A percentile compares a stretch with the other conserved stretches of the same genome.
phyloP scores from a whole-genome alignment of 2,888 invertebrate genomes.

The Drosophila austrosaltans region DNA sequence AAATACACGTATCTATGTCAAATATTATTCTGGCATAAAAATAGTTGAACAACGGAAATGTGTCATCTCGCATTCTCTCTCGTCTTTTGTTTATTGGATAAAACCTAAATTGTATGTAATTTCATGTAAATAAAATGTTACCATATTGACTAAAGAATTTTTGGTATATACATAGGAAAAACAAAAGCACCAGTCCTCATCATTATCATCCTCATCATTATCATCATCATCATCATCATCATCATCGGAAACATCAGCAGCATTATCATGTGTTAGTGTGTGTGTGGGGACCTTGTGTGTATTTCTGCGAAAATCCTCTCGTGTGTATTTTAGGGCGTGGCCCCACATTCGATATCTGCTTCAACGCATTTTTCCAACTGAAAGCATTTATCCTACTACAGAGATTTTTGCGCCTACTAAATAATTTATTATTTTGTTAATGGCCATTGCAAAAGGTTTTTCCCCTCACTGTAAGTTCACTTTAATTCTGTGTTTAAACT shows the following conservation, averaged over 20 bases:
- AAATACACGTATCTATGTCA: conserved; percentile 15
- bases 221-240: conserved; percentile 1
- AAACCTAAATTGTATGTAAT: conserved; percentile 36
- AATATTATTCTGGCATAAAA: not conserved
- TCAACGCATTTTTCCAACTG: conserved; percentile 47
- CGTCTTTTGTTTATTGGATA: conserved; percentile 13
- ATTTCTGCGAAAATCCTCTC: conserved; percentile 7
- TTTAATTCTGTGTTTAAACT: not conserved
- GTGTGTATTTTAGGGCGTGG: conserved; percentile 28
- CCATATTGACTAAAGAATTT: conserved; percentile 27
- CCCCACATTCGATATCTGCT: conserved; percentile 28
- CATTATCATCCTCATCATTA: conserved; percentile 22
- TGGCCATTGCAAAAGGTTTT: conserved; percentile 29
- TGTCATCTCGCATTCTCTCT: conserved; percentile 17
- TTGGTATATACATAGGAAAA: conserved; percentile 25
- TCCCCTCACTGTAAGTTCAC: conserved; percentile 18
- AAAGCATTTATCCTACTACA: conserved; percentile 51
- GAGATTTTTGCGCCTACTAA: conserved; percentile 50
- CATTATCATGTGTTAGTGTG: not conserved
- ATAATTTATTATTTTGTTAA: conserved; percentile 55
- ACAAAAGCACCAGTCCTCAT: conserved; percentile 8
- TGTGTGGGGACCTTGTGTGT: conserved; percentile 7
- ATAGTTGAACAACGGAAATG: conserved; percentile 33
- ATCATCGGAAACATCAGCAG: not conserved
- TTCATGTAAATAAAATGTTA: conserved; percentile 46